These are phyloP conservation scores for Oncorhynchus masou DNA, from an alignment of 2,113 vertebrate species.

Conservation along the genomic window DNA sequence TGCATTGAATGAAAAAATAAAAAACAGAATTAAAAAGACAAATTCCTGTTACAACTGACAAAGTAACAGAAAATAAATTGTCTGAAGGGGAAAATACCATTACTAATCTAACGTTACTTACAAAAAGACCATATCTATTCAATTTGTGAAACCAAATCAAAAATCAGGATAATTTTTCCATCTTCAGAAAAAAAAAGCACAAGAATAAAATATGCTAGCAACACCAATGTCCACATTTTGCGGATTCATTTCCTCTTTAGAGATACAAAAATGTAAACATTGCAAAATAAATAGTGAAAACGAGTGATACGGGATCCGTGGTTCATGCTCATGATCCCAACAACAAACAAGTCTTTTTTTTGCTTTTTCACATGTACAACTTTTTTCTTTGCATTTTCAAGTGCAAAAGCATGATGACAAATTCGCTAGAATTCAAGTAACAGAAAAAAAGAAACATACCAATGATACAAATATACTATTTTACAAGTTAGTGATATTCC, in stretches of 20 bases:
- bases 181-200: constrained; percentile 80
- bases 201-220: constrained; percentile 84
- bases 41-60: constrained; percentile 83
- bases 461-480: constrained; percentile 97
- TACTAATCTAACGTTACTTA: constrained; percentile 78
- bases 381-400: constrained; percentile 88
- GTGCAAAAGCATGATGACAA: constrained; percentile 96
- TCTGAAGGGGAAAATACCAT: constrained; percentile 78
- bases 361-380: constrained; percentile 67
- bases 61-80: constrained; percentile 89
- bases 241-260: constrained; percentile 87
- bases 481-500: constrained; percentile 96
- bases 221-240: constrained; percentile 86
- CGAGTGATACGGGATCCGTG: constrained; percentile 87
- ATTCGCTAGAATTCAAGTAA: constrained; percentile 95
- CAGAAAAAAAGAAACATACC: constrained; percentile 84
- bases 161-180: constrained; percentile 81
- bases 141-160: constrained; percentile 87
- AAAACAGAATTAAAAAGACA: constrained; percentile 61
- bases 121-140: constrained; percentile 81
- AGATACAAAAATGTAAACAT: constrained; percentile 97
- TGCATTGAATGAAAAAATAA: constrained; percentile 28
- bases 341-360: constrained; percentile 65
- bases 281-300: constrained; percentile 98
- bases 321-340: constrained; percentile 92